These are phyloP conservation scores for Paragorgia papillata DNA, from an alignment of 92 coral and sea anemone genomes.

Conservation along the genomic window DNA sequence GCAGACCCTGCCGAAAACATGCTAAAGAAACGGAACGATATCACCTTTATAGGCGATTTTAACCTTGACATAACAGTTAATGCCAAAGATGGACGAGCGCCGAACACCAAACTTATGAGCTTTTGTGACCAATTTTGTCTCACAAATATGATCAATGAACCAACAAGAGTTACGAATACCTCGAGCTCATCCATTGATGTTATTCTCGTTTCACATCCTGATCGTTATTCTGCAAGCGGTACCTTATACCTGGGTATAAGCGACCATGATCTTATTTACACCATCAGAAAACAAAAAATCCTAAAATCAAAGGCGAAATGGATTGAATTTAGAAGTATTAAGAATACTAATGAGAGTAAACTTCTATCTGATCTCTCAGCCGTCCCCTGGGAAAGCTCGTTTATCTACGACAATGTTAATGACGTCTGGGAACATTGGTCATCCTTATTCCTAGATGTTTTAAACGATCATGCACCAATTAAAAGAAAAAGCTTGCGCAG, in stretches of 20 bases:
- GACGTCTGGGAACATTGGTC: constrained; percentile 63
- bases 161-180: constrained; percentile 63
- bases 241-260: constrained; percentile 57
- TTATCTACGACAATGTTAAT: constrained; percentile 30
- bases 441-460: constrained; percentile 46
- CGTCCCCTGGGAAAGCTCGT: constrained; percentile 62
- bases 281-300: constrained; percentile 59
- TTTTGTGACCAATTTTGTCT: constrained; percentile 67
- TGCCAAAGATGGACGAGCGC: constrained; percentile 56
- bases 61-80: constrained; percentile 57
- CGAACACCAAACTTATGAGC: constrained; percentile 55
- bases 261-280: constrained; percentile 13
- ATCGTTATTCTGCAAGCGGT: constrained; percentile 56
- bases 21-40: constrained; percentile 61
- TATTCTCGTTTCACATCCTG: constrained; percentile 64
- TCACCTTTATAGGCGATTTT: constrained; percentile 61
- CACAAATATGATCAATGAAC: constrained; percentile 59
- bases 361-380: constrained; percentile 43
- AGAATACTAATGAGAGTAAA: constrained; percentile 40
- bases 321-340: constrained; percentile 61
- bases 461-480: constrained; percentile 45
- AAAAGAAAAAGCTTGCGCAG: constrained; percentile 38
- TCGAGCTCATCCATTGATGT: constrained; percentile 61
- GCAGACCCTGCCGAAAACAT: constrained; percentile 52
- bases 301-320: constrained; percentile 60